A percentile compares a stretch with the other conserved stretches of the same genome.
phyloP scores from a whole-genome alignment of 2,113 vertebrate genomes.

The Leptobrachium ailaonicum region DNA sequence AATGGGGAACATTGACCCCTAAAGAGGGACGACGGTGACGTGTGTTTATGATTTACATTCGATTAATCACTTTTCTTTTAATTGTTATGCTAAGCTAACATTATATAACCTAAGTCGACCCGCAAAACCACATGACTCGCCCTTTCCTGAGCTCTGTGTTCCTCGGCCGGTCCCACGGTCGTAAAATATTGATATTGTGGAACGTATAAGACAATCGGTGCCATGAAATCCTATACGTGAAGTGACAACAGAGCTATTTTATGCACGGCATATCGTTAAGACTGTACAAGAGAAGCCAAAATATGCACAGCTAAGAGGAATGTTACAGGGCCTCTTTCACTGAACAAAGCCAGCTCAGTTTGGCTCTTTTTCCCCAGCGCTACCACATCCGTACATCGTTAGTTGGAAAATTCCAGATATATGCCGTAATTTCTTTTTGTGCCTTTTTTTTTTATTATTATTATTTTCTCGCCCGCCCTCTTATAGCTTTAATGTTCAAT shows the following conservation, averaged over 20 bases:
- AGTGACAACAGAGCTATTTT: slow-evolving; percentile 72
- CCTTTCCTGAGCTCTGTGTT: no score
- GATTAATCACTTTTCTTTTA: no score
- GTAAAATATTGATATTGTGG: slow-evolving; percentile 8
- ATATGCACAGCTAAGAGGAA: slow-evolving; percentile 97
- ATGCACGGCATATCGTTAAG: slow-evolving; percentile 90
- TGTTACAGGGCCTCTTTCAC: slow-evolving; percentile 91
- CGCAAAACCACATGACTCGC: no score
- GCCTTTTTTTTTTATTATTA: slow-evolving; percentile 28
- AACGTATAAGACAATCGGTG: slow-evolving; percentile 5
- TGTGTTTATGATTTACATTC: no score
- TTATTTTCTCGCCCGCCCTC: slow-evolving; percentile 72
- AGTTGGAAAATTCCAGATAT: slow-evolving; percentile 99
- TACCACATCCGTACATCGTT: slow-evolving; percentile 99
- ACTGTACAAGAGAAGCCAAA: slow-evolving; percentile 90
- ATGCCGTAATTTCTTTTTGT: slow-evolving; percentile 94
- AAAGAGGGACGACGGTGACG: no score
- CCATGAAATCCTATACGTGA: slow-evolving; percentile 63
- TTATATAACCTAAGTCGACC: no score
- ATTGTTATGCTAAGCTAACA: no score
- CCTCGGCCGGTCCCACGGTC: neutral
- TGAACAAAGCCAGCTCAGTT: slow-evolving; percentile 99
- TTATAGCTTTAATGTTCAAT: slow-evolving; percentile 90
- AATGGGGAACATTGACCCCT: no score
- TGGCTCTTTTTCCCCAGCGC: slow-evolving; percentile 89